Conservation (phyloP, 2,888 invertebrate species). For the Limnephilus rhombicus region DNA sequence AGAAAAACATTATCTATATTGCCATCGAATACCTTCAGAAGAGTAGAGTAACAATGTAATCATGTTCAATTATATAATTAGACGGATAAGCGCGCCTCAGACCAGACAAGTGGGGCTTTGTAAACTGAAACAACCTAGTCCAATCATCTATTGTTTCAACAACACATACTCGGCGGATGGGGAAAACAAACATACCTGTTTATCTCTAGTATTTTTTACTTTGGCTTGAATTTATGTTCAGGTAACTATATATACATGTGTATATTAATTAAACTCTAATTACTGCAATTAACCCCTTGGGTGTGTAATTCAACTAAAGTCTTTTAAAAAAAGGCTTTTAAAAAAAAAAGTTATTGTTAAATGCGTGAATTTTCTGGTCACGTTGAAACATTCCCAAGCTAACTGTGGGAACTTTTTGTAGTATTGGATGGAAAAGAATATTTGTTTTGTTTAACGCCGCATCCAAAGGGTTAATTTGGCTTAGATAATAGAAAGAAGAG, state of each 20-base stretch:
- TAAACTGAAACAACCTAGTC: constrained; percentile 43
- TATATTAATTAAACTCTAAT: background rate
- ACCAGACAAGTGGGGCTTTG: background rate
- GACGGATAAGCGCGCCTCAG: constrained; percentile 37
- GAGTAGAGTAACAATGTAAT: constrained; percentile 51
- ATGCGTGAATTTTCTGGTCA: background rate
- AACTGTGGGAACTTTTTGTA: background rate
- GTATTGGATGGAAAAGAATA: background rate
- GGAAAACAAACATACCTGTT: background rate
- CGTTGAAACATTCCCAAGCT: background rate
- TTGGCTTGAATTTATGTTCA: background rate
- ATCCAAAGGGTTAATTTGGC: background rate
- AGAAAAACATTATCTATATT: constrained; percentile 54
- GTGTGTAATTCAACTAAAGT: no score
- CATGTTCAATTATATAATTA: constrained; percentile 56
- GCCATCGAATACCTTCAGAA: constrained; percentile 58
- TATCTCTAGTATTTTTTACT: background rate
- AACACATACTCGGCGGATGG: background rate
- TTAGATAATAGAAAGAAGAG: background rate
- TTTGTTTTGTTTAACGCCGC: background rate
- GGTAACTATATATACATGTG: background rate
- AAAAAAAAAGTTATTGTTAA: no score
- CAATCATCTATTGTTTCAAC: background rate
- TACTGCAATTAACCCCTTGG: background rate
- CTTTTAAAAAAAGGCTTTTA: no score